phyloP scores from a whole-genome alignment of 1,140 invertebrate species.

The Zophobas morio region DNA sequence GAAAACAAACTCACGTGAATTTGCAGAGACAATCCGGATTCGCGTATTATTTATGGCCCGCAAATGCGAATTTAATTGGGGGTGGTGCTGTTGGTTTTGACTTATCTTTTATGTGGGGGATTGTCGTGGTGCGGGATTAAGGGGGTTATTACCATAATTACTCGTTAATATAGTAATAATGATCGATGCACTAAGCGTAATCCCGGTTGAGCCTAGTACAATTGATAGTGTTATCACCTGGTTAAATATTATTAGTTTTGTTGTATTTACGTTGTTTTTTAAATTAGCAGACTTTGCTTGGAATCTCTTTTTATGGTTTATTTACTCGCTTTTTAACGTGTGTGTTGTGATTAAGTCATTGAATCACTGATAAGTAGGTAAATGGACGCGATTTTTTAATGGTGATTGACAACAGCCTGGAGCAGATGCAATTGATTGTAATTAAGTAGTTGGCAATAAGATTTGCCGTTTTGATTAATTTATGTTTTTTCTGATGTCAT shows the following conservation, averaged over 20 bases:
- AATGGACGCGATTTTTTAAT: too few relatives aligned
- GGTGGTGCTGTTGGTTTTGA: neutral
- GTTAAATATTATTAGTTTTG: slow-evolving; percentile 1
- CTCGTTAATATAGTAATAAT: slow-evolving; percentile 11
- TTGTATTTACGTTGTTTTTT: too few relatives aligned
- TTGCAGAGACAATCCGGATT: slow-evolving; percentile 12
- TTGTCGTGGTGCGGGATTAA: neutral
- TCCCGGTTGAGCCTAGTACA: neutral
- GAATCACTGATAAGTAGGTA: too few relatives aligned
- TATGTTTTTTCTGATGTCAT: too few relatives aligned
- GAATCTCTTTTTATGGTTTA: too few relatives aligned
- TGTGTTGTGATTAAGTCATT: too few relatives aligned
- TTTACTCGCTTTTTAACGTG: too few relatives aligned
- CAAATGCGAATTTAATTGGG: neutral
- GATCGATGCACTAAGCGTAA: neutral
- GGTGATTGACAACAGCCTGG: too few relatives aligned
- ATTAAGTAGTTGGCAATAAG: too few relatives aligned
- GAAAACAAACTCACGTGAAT: slow-evolving; percentile 40
- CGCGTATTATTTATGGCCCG: neutral
- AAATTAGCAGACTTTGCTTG: too few relatives aligned
- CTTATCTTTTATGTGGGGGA: neutral
- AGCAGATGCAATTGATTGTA: too few relatives aligned
- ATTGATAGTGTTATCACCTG: neutral
- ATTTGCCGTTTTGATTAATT: too few relatives aligned
- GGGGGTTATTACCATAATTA: neutral